phyloP scores from a whole-genome alignment of 2,888 invertebrate genomes.

The Steinernema carpocapsae region DNA sequence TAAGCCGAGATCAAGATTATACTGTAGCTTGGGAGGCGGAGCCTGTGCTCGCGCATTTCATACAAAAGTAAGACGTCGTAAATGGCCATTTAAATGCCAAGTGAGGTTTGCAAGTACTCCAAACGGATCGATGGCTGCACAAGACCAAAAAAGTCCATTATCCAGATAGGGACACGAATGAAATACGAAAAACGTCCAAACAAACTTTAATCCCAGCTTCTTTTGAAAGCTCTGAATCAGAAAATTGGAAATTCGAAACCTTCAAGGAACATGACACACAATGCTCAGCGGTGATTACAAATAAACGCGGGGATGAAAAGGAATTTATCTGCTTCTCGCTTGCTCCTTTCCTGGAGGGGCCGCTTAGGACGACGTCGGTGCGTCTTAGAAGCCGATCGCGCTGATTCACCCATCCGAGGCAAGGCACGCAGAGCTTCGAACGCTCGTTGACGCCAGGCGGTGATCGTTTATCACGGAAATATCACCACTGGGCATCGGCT shows the following conservation, averaged over 20 bases:
- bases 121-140: too few species aligned
- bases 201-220: too few species aligned
- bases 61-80: too few species aligned
- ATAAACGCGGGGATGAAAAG: conserved; percentile 23
- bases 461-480: conserved; percentile 12
- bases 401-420: conserved; percentile 32
- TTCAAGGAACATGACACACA: neutral
- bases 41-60: neutral
- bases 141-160: too few species aligned
- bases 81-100: too few species aligned
- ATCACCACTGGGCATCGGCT: neutral
- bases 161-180: too few species aligned
- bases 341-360: neutral
- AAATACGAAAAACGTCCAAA: too few species aligned
- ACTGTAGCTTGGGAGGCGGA: conserved; percentile 27
- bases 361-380: neutral
- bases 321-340: conserved; percentile 32
- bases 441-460: neutral
- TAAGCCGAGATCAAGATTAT: conserved; percentile 18
- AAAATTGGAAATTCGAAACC: neutral
- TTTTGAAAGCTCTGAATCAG: neutral
- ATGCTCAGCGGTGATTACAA: conserved; percentile 29
- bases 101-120: too few species aligned
- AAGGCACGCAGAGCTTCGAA: neutral
- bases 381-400: conserved; percentile 21